phyloP scores from a whole-genome alignment of 2,797 vertebrate genomes.

The Oryzias dopingdopingensis region DNA sequence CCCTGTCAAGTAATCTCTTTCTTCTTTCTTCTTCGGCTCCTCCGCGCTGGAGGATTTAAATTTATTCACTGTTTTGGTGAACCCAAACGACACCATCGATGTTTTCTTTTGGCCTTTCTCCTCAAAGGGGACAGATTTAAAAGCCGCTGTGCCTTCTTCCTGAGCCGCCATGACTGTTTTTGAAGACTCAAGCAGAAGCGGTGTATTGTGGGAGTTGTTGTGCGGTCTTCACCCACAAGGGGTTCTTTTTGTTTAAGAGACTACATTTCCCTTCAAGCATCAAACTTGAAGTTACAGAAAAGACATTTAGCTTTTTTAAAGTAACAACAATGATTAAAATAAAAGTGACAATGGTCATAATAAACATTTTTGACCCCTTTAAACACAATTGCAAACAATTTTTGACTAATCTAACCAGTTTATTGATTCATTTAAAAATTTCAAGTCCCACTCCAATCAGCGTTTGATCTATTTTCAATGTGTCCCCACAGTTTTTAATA shows the following conservation, averaged over 20 bases:
- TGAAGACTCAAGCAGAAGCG: neutral
- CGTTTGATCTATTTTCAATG: too few relatives aligned
- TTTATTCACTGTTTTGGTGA: conserved; percentile 76
- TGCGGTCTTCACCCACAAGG: rapidly evolving
- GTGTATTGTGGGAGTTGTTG: conserved; percentile 63
- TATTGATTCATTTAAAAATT: too few relatives aligned
- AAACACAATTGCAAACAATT: too few relatives aligned
- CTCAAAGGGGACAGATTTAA: conserved; percentile 8
- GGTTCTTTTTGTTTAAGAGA: rapidly evolving
- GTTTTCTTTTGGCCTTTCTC: conserved; percentile 61
- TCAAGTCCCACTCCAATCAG: too few relatives aligned
- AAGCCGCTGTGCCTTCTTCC: conserved; percentile 13
- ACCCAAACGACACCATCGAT: conserved; percentile 74
- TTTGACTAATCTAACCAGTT: too few relatives aligned
- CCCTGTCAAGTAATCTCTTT: conserved; percentile 75
- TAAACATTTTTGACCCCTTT: too few relatives aligned
- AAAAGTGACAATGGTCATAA: too few relatives aligned
- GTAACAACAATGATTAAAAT: too few relatives aligned
- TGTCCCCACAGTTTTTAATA: too few relatives aligned
- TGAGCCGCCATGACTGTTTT: conserved; percentile 75
- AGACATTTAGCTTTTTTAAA: too few relatives aligned
- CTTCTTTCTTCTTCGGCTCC: conserved; percentile 34
- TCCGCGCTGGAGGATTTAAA: conserved; percentile 51
- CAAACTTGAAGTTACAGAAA: conserved; percentile 19
- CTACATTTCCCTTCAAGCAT: conserved; percentile 54